Conservation (phyloP, 1,140 invertebrate species). For the Steinernema khuongi region DNA sequence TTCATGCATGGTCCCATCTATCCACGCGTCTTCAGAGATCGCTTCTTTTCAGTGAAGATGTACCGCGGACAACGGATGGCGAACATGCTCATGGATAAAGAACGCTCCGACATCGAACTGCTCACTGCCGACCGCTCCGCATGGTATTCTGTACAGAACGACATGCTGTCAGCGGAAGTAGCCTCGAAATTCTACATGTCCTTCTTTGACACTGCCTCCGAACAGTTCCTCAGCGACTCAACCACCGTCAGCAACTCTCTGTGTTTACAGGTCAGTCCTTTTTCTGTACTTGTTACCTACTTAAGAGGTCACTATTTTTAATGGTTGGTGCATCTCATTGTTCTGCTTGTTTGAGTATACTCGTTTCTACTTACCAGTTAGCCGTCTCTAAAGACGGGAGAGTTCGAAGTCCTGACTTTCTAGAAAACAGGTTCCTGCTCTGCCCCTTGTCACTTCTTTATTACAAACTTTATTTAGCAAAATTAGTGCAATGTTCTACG, state of each 20-base stretch:
- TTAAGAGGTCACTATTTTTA: no score
- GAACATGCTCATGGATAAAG: background rate
- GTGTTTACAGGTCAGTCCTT: conserved; percentile 42
- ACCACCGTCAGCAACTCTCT: conserved; percentile 59
- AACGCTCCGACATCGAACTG: background rate
- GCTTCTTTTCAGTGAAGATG: conserved; percentile 7
- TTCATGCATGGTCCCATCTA: no score
- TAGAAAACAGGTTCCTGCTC: no score
- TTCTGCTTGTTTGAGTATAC: no score
- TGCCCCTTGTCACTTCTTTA: no score
- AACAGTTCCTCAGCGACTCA: conserved; percentile 69
- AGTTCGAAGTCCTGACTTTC: conserved; percentile 67
- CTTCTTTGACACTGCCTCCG: conserved; percentile 67
- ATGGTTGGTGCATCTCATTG: no score
- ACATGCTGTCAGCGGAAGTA: background rate
- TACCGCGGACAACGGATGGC: background rate
- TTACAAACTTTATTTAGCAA: no score
- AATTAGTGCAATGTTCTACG: background rate
- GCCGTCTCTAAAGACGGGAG: background rate
- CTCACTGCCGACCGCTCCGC: background rate
- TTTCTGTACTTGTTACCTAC: no score
- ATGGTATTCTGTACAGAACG: background rate
- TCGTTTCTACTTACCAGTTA: no score
- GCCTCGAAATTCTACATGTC: conserved; percentile 18
- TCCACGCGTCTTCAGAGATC: no score